These are phyloP conservation scores for Campaea margaritaria DNA, from an alignment of 2,888 invertebrate genomes.

Conservation along the genomic window DNA sequence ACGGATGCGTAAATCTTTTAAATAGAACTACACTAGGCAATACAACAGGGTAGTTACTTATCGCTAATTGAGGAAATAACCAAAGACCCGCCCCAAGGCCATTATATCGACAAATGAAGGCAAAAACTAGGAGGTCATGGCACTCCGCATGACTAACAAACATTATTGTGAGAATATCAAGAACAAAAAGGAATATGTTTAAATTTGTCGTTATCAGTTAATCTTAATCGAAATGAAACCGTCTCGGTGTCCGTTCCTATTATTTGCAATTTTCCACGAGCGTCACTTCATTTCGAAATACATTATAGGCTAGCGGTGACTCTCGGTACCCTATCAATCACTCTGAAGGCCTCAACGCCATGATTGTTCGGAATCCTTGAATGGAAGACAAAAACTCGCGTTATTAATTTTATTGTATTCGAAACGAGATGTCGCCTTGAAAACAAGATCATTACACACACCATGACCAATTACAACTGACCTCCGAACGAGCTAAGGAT, in stretches of 20 bases:
- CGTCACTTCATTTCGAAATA: conserved; percentile 20
- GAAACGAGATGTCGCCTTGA: conserved; percentile 77
- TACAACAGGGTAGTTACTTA: conserved; percentile 38
- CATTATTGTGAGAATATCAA: conserved; percentile 56
- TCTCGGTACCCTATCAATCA: conserved; percentile 47
- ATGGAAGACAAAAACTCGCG: conserved; percentile 75
- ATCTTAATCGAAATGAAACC: conserved; percentile 30
- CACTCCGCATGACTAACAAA: conserved; percentile 67
- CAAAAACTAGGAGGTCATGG: conserved; percentile 75
- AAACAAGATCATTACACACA: conserved; percentile 67
- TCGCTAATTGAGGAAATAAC: conserved; percentile 76
- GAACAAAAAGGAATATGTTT: conserved; percentile 64
- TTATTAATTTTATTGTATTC: conserved; percentile 76
- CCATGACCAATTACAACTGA: conserved; percentile 58
- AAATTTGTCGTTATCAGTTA: conserved; percentile 35
- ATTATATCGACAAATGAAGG: conserved; percentile 66
- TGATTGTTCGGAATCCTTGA: conserved; percentile 66
- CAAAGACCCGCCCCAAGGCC: conserved; percentile 67
- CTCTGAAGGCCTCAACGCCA: conserved; percentile 50
- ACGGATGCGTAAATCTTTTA: conserved; percentile 12
- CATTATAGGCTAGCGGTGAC: conserved; percentile 40
- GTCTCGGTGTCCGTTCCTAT: conserved; percentile 11
- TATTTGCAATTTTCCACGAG: conserved; percentile 30
- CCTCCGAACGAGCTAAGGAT: conserved; percentile 50
- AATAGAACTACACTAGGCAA: not conserved